Evolutionary conservation across 2,888 invertebrate genomes (phyloP), one percentile per base, ranked within the genome.

Genomic region (Dysmachus trigonus): DNA sequence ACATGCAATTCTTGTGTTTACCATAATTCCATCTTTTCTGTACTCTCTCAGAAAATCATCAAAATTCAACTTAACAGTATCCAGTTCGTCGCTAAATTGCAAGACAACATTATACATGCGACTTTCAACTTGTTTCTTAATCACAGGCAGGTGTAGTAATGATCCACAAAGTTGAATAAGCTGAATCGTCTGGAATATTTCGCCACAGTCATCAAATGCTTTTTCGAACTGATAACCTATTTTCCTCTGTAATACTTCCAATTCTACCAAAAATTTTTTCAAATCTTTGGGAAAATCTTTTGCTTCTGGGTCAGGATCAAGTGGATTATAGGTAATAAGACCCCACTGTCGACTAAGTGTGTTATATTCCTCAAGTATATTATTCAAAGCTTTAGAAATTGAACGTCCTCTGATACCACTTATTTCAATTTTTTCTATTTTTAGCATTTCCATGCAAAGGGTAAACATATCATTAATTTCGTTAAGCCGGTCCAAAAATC

Each of bases 341-440:
- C 90, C 89, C 91, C 91, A 92, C 35, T 90, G 90, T 2, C 90
- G 88, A 87, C 90, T 91, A 33, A 86, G 85, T 2, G 35, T 88
- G 77, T 90, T 90, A 77, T 90, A 91, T 27, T 90, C 90, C 41
- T 91, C 91, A 6, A 90, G 88, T 41, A 93, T 91, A n/a, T 91
- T 90, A 13, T 89, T 89, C 1, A 94, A 92, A 87, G 93, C 94
- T 0, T 92, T 90, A 85, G 94, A 94, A 15, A 95, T 92, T 30
- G 92, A 93, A 88, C 94, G 94, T 0, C 95, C 96, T 86, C 94
- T 93, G 7, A 95, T 90, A 0, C 95, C 97, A 71, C 95, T 95
- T 86, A 97, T 94, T 90, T 96, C 96, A 0, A 97, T 95, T 90
- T 97, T 97, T 91, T 98, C 98, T 87, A 98, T 91, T 90, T 97